phyloP scores from a whole-genome alignment of 2,888 invertebrate genomes.

The Steromphala cineraria region DNA sequence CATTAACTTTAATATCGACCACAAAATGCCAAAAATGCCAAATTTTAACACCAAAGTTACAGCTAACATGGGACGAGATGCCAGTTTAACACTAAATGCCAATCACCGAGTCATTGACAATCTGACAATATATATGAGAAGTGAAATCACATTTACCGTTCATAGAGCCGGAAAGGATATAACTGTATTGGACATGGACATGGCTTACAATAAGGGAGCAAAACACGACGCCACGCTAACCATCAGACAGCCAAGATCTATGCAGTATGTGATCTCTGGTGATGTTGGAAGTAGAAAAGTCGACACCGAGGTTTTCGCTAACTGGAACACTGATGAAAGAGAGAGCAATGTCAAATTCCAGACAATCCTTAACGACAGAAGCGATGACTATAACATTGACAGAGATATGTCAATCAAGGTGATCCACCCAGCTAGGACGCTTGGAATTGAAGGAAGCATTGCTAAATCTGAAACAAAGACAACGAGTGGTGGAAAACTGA shows the following conservation, averaged over 20 bases:
- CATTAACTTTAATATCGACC: constrained; percentile 27
- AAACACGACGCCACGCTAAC: constrained; percentile 32
- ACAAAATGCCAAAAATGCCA: background rate
- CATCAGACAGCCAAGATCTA: constrained; percentile 51
- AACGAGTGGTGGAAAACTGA: constrained; percentile 42
- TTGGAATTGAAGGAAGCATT: constrained; percentile 44
- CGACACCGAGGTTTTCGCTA: constrained; percentile 49
- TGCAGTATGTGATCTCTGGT: constrained; percentile 47
- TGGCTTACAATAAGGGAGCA: constrained; percentile 19
- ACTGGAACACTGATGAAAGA: constrained; percentile 63
- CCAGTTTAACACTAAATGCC: background rate
- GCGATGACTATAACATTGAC: constrained; percentile 38
- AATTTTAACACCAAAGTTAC: background rate
- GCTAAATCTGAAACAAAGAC: constrained; percentile 26
- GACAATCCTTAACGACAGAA: constrained; percentile 38
- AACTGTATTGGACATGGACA: constrained; percentile 31
- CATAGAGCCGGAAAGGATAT: constrained; percentile 14
- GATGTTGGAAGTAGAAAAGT: constrained; percentile 44
- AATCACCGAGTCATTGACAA: background rate
- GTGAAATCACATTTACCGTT: background rate
- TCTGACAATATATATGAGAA: background rate
- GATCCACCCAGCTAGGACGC: constrained; percentile 49
- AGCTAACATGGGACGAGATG: background rate
- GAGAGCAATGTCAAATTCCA: constrained; percentile 50
- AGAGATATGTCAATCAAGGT: constrained; percentile 41